A percentile compares a stretch with the other conserved stretches of the same genome.
These are phyloP conservation scores for Calyptomena viridis DNA, from an alignment of 2,113 vertebrate species.

Conservation along the genomic window DNA sequence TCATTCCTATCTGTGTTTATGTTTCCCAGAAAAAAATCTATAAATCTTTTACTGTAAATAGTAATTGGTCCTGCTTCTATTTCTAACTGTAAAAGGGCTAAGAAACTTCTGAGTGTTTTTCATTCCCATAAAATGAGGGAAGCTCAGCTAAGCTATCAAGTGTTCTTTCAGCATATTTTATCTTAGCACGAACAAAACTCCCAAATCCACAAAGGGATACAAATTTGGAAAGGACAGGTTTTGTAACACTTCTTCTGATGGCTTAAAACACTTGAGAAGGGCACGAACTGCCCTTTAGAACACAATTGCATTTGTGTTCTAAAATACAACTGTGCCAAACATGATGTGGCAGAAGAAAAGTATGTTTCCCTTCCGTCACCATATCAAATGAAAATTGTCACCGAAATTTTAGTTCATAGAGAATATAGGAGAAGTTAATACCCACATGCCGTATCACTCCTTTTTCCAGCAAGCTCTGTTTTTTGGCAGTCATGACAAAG, in stretches of 20 bases:
- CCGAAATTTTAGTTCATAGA: neutral
- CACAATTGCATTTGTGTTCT: neutral
- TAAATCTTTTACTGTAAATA: neutral
- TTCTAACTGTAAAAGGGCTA: neutral
- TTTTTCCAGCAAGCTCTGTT: constrained; percentile 96
- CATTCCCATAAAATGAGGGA: neutral
- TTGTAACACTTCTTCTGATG: neutral
- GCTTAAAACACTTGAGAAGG: neutral
- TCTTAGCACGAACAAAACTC: neutral
- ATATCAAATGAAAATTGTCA: neutral
- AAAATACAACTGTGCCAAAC: neutral
- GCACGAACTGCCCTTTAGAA: neutral
- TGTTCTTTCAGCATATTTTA: neutral
- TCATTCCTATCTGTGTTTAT: neutral
- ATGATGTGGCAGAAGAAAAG: neutral
- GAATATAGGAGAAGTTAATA: constrained; percentile 32
- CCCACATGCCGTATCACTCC: constrained; percentile 95
- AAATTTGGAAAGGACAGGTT: neutral
- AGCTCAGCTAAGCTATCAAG: neutral
- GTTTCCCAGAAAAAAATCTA: neutral
- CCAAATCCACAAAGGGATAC: neutral
- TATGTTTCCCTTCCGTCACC: neutral
- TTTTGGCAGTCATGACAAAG: constrained; percentile 99
- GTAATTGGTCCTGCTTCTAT: neutral
- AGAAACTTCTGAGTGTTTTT: neutral